Conservation (phyloP, 2,113 vertebrate genomes). For the Triplophysa tibetana region DNA sequence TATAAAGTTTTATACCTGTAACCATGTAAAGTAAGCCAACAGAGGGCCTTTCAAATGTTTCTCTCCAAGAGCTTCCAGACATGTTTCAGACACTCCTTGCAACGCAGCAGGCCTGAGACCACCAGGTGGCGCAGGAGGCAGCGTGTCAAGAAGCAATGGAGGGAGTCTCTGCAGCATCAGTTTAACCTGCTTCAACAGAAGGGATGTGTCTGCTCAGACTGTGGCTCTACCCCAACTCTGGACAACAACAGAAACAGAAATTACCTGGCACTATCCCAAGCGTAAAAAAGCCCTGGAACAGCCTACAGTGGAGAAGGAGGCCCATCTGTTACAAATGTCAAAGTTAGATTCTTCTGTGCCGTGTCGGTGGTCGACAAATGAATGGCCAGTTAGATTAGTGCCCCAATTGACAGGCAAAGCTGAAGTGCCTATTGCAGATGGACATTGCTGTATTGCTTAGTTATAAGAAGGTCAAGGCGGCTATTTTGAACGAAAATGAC, state of each 20-base stretch:
- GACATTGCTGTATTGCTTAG: not conserved
- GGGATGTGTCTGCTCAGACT: not conserved
- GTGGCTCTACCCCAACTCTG: not conserved
- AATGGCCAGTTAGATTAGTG: conserved; percentile 27
- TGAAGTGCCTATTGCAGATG: conserved; percentile 28
- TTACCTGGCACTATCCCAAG: not conserved
- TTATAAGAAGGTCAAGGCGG: conserved; percentile 15
- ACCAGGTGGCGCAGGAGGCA: not conserved
- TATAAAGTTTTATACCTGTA: no score
- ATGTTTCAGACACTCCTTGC: not conserved
- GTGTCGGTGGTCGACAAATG: conserved; percentile 9
- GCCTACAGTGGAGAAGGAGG: not conserved
- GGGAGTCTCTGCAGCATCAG: not conserved
- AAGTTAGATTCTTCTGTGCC: not conserved
- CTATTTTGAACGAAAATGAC: conserved; percentile 36
- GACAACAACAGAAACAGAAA: not conserved
- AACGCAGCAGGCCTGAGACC: not conserved
- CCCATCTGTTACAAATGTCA: not conserved
- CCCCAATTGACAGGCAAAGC: conserved; percentile 9
- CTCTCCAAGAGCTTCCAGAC: not conserved
- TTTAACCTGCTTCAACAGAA: not conserved
- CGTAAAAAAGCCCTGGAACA: not conserved
- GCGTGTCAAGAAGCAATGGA: not conserved
- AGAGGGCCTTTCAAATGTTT: not conserved
- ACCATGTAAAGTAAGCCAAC: no score